Evolutionary conservation across 2,113 vertebrate species (phyloP), one percentile per base, ranked within the genome.

Genomic region (Pogona vitticeps): DNA sequence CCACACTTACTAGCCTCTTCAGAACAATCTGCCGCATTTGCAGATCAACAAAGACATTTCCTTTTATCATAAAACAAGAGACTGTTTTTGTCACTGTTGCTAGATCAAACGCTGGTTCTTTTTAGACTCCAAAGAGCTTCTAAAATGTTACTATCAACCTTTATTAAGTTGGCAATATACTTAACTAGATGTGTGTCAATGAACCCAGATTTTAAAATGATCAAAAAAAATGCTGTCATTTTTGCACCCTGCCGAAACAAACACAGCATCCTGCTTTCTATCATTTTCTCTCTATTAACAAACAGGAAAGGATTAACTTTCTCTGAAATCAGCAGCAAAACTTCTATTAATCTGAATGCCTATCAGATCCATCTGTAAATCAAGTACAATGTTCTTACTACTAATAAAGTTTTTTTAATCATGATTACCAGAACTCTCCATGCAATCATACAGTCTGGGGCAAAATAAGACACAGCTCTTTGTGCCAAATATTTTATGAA

Each of bases 1-100:
- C 67, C 92, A 89, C 90, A 91, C 90, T 96, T 94, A 93, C 88
- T 89, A 90, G 82, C 82, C 89, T 92, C 89, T 94, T 95, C 92
- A 92, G 88, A 94, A 92, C 82, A 75, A 94, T 94, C 90, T 88
- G 94, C 90, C 86, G 86, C 46, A 91, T 91, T 91, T 94, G 86
- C 90, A 95, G 91, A 94, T 93, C 90, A 91, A 92, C 89, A 88
- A 20, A 79, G 52, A 46, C 89, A 21, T 92, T 93, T 94, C 68
- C 91, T 92, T 94, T 94, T 83, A 94, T 93, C 88, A 90, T 65
- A 71, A 91, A 91, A 85, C 71, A 40, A 92, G 38, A 94, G 90
- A 93, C 93, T 81, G 84, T 31, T 93, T 93, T 90, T 92, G 88
- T 94, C 90, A 94, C 80, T 93, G 88, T 61, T 92, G 83, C 88